Evolutionary conservation across 1,140 invertebrate genomes (phyloP).

Genomic region (Lordiphosa clarofinis): DNA sequence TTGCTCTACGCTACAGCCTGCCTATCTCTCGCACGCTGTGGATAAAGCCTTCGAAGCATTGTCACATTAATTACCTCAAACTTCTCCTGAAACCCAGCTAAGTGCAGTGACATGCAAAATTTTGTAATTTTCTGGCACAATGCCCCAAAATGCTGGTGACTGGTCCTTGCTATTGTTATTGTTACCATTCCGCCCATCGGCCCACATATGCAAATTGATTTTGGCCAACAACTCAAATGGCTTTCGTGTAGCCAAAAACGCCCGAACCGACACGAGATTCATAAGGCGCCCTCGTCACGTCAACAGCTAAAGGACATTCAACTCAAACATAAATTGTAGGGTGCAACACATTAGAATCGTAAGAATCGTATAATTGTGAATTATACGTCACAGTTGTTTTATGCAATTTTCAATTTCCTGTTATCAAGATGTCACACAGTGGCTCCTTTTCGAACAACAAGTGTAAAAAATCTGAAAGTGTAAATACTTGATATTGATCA

Average conservation of each 20-base stretch:
- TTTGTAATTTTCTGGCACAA: conserved; percentile 41
- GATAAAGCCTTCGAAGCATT: conserved; percentile 15
- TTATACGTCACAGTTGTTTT: not conserved
- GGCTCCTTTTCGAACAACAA: no score
- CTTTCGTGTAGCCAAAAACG: conserved; percentile 24
- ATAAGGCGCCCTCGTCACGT: conserved; percentile 15
- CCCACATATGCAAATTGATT: conserved; percentile 62
- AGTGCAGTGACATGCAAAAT: conserved; percentile 46
- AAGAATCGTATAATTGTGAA: conserved; percentile 13
- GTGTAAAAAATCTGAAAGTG: no score
- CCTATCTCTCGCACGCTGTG: not conserved
- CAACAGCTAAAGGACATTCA: conserved; percentile 48
- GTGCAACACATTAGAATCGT: conserved; percentile 13
- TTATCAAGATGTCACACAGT: not conserved
- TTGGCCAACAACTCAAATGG: conserved; percentile 19
- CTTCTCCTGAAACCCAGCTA: conserved; percentile 8
- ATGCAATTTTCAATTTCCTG: conserved; percentile 36
- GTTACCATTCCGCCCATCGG: conserved; percentile 33
- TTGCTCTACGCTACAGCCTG: not conserved
- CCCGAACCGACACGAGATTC: conserved; percentile 6
- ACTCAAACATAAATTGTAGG: conserved; percentile 21
- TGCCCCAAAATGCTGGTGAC: conserved; percentile 17
- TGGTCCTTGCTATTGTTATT: conserved; percentile 38
- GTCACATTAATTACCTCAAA: conserved; percentile 47
- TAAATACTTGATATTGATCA: no score